Evolutionary conservation across 2,888 invertebrate genomes (phyloP), one percentile per base, ranked within the genome.

Genomic region (Archaeoteleia sp.): DNA sequence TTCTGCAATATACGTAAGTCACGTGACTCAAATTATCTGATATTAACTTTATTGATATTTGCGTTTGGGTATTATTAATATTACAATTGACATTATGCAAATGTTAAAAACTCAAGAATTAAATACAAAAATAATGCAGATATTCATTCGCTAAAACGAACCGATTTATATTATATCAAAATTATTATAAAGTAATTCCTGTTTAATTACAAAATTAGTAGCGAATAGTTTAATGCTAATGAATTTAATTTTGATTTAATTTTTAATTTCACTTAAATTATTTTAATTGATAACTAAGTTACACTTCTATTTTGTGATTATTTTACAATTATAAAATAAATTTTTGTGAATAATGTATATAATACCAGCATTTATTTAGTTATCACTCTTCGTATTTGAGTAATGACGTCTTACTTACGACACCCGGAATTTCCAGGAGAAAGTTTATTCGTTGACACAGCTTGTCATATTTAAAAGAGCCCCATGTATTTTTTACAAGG

Each of bases 401-500:
- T 13, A 15, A 29, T 17, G 12, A 15, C 13, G 35, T 9, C 29
- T 5, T 43, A 62, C 57, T 68, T 70, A 58, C 67, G 71, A 71
- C 67, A 71, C 63, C 46, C 66, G 73, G 71, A 76, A 77, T 77
- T 77, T 72, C 77, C 77, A 68, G 72, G 79, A 77, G 79, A 79
- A 79, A 79, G 79, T 79, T 67, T 14, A 55, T 14, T 8, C 42
- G 45, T 42, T 66, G 46, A 51, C 34, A 49, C 42, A 30, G 35
- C 30, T 23, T 20, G 27, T 60, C 49, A 48, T 40, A 54, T 39
- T 45, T 34, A 12, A 51, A 53, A 58, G 40, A 43, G 40, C 32
- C 27, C 23, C 6, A 46, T 29, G 43, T 49, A n/a, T n/a, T n/a
- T 63, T 55, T 63, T 63, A 53, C 55, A 63, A 35, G 46, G 23